Evolutionary conservation across 2,797 vertebrate species (phyloP).

Genomic region (Zonotrichia albicollis): DNA sequence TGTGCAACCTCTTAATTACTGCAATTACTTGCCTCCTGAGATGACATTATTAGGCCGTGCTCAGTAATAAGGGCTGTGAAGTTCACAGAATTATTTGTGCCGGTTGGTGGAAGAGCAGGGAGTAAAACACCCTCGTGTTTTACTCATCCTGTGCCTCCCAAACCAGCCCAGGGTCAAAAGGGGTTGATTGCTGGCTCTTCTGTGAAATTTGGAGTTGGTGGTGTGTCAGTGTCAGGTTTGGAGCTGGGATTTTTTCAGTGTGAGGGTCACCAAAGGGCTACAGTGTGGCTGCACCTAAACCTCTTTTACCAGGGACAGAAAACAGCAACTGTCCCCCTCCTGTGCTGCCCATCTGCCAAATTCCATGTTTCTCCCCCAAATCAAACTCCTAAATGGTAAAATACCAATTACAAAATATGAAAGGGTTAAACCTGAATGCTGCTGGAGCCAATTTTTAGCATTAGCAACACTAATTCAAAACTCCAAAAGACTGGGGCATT

Average conservation of each 20-base stretch:
- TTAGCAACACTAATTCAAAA: constrained; percentile 37
- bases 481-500: not conserved
- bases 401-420: not conserved
- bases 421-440: not conserved
- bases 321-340: not conserved
- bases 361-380: not conserved
- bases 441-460: constrained; percentile 3
- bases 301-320: not conserved
- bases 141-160: constrained; percentile 9
- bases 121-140: not conserved
- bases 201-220: not conserved
- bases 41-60: constrained; percentile 66
- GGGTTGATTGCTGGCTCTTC: not conserved
- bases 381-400: not conserved
- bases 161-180: constrained; percentile 7
- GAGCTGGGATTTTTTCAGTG: not conserved
- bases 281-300: not conserved
- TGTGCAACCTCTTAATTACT: constrained; percentile 72
- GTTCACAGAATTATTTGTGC: constrained; percentile 61
- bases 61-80: constrained; percentile 61
- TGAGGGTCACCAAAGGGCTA: not conserved
- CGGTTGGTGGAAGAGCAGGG: constrained; percentile 4
- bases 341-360: not conserved
- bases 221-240: not conserved
- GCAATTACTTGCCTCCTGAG: constrained; percentile 71